phyloP scores from a whole-genome alignment of 2,113 vertebrate genomes.

The Alexandromys fortis region DNA sequence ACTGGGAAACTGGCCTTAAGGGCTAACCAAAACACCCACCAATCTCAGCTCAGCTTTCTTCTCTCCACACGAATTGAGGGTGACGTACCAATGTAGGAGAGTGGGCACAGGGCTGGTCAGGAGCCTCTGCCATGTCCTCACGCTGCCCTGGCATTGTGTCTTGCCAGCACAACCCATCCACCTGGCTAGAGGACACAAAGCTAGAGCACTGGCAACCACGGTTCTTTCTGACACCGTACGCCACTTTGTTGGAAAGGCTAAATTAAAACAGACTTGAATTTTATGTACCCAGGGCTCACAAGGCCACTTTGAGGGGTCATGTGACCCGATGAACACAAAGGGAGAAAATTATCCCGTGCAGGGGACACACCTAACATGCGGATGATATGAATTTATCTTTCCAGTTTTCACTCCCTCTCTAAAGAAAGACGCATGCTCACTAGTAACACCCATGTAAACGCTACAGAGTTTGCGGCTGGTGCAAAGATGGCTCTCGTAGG shows the following conservation, averaged over 20 bases:
- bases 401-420: not conserved
- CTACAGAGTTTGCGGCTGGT: not conserved
- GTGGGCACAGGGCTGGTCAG: not conserved
- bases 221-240: not conserved
- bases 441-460: not conserved
- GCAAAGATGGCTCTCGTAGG: not conserved
- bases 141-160: not conserved
- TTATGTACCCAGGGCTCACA: not conserved
- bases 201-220: not conserved
- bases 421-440: not conserved
- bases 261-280: not conserved
- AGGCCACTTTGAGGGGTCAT: not conserved
- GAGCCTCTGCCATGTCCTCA: not conserved
- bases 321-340: not conserved
- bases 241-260: not conserved
- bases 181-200: not conserved
- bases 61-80: not conserved
- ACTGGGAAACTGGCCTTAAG: not conserved
- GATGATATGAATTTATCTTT: not conserved
- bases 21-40: not conserved
- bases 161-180: not conserved
- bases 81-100: not conserved
- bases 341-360: not conserved
- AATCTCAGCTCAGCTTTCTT: not conserved
- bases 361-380: not conserved